Base-by-base conservation (phyloP, 2,888 invertebrate species). In the Arrhopalites spinosus region DNA sequence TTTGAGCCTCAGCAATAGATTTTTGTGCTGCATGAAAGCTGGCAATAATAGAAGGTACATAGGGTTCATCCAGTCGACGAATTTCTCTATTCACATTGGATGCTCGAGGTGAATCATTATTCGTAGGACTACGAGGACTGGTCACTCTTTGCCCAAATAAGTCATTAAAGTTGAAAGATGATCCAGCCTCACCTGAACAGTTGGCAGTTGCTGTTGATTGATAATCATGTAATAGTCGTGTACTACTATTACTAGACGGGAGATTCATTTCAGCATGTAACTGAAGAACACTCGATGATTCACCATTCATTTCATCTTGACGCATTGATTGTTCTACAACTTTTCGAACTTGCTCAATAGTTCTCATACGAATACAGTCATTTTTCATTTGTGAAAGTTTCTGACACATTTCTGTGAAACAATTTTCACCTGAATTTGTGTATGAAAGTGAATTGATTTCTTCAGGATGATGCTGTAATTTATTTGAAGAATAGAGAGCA, bases 361-460 rank as follows among this genome's bases (percentile, higher is more conserved):
- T 74, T 59, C 50, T 5, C 20, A 56, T 68, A 17, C 68, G 68
- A 17, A 74, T 43, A 27, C 56, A 47, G 15, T 68, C 74, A 68
- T 67, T 74, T 68, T 30, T 67, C 43, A 74, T 25, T 27, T 56
- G 72, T 2, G 72, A 43, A 45, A 72, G 17, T 63, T 72, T 61
- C 23, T 36, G 23, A 63, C 61, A 61, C 45, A 72, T 59, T 3
- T 72, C 72, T 20, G 30, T 72, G 5, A 72, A 63, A 29, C 72
- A 69, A 11, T 69, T 53, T 29, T 53, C 53, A n/a, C n/a, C n/a
- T n/a, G n/a, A n/a, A n/a, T n/a, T n/a, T n/a, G n/a, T n/a, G n/a
- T n/a, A n/a, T 36, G 36, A 7, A 7, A 11, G 36, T 15, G 45
- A 59, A 23, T 61, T 72, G 1, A 61, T 36, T 47, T 72, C 72